phyloP scores from a whole-genome alignment of 2,888 invertebrate species.

The Zelleria hepariella region DNA sequence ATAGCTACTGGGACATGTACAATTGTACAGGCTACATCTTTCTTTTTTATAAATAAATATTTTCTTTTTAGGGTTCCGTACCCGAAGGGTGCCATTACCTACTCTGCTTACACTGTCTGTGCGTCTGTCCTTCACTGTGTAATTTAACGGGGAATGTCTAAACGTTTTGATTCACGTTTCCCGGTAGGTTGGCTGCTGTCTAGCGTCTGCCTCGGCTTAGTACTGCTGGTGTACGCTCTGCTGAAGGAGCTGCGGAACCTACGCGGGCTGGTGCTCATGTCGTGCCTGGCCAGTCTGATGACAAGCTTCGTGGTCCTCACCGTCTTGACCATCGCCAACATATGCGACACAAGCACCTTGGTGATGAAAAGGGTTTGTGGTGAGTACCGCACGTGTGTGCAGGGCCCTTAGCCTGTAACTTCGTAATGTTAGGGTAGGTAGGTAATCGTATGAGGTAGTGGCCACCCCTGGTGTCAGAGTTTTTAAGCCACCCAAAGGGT shows the following conservation, averaged over 20 bases:
- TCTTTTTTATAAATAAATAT: too few species aligned
- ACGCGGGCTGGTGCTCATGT: not conserved
- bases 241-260: not conserved
- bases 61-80: too few species aligned
- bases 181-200: constrained; percentile 19
- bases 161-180: not conserved
- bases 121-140: not conserved
- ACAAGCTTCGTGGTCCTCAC: not conserved
- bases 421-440: too few species aligned
- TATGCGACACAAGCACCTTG: not conserved
- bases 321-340: not conserved
- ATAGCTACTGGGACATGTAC: too few species aligned
- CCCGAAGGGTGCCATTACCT: too few species aligned
- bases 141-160: not conserved
- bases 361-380: not conserved
- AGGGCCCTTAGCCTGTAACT: too few species aligned
- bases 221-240: not conserved
- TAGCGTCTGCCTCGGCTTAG: constrained; percentile 12
- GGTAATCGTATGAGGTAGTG: too few species aligned
- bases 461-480: too few species aligned
- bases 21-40: too few species aligned
- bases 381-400: too few species aligned
- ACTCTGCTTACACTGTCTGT: too few species aligned
- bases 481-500: too few species aligned
- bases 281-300: not conserved